Conservation (phyloP, 2,888 invertebrate species). For the Odontothrips loti region DNA sequence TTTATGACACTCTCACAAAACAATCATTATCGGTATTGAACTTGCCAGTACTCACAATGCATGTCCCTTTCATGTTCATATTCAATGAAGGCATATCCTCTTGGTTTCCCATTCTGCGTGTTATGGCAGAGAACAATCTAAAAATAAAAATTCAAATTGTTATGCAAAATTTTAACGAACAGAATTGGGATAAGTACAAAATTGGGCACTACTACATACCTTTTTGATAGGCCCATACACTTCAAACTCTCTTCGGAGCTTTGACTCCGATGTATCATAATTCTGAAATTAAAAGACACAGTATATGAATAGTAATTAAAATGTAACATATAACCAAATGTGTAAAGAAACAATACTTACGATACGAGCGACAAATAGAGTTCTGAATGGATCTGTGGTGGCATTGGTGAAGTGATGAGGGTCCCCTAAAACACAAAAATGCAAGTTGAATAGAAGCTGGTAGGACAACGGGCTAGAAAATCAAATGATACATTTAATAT, state of each 20-base stretch:
- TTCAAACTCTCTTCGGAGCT: conserved; percentile 95
- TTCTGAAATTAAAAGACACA: conserved; percentile 62
- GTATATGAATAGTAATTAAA: conserved; percentile 33
- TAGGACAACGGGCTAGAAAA: neutral
- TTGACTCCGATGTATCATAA: conserved; percentile 98
- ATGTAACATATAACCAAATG: conserved; percentile 36
- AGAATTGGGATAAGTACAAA: conserved; percentile 32
- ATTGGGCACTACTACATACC: conserved; percentile 53
- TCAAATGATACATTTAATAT: neutral
- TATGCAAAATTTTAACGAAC: neutral
- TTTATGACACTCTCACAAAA: conserved; percentile 7
- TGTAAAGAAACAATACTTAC: conserved; percentile 57
- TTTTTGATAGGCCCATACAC: conserved; percentile 96
- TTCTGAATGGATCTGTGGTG: conserved; percentile 93
- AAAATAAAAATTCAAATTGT: conserved; percentile 44
- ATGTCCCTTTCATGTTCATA: conserved; percentile 99
- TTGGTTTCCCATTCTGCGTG: conserved; percentile 82
- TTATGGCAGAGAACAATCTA: conserved; percentile 87
- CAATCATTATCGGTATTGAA: neutral
- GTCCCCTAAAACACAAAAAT: conserved; percentile 62
- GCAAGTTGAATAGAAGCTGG: conserved; percentile 29
- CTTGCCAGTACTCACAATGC: conserved; percentile 82
- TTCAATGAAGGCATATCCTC: conserved; percentile 99
- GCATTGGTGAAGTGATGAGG: conserved; percentile 72
- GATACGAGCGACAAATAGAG: conserved; percentile 92